These are phyloP conservation scores for Acinonyx jubatus DNA, from an alignment of 2,113 vertebrate species.

Conservation along the genomic window DNA sequence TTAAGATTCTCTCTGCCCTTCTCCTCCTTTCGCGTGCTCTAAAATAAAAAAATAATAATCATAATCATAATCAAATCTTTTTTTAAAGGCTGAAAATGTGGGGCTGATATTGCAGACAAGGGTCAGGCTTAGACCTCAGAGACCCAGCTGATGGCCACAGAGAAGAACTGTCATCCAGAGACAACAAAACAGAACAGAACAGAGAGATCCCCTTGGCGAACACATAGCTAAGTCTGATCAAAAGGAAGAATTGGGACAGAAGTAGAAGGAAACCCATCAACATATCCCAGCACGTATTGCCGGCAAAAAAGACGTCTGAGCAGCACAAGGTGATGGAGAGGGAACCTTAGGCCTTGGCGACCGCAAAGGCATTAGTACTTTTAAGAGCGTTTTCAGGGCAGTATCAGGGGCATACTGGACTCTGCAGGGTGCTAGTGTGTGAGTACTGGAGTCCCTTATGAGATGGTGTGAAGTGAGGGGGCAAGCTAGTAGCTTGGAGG, in stretches of 20 bases:
- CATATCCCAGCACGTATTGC: rapidly evolving
- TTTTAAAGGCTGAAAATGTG: background rate
- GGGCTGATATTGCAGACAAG: background rate
- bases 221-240: rapidly evolving
- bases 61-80: no score
- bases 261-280: background rate
- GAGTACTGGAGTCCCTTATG: background rate
- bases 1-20: no score
- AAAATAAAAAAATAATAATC: no score
- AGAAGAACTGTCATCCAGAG: background rate
- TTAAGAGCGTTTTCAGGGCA: background rate
- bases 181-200: no score
- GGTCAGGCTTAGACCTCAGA: background rate
- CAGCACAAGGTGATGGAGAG: no score
- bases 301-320: no score
- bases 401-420: no score
- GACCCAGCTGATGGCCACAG: background rate
- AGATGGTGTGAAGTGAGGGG: background rate
- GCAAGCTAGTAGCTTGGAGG: background rate
- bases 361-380: no score
- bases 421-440: background rate
- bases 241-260: background rate
- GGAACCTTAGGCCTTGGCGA: no score
- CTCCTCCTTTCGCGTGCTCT: no score
- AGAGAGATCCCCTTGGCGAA: background rate